Evolutionary conservation across 2,113 vertebrate genomes (phyloP), one percentile per base, ranked within the genome.

Genomic region (Alosa alosa): DNA sequence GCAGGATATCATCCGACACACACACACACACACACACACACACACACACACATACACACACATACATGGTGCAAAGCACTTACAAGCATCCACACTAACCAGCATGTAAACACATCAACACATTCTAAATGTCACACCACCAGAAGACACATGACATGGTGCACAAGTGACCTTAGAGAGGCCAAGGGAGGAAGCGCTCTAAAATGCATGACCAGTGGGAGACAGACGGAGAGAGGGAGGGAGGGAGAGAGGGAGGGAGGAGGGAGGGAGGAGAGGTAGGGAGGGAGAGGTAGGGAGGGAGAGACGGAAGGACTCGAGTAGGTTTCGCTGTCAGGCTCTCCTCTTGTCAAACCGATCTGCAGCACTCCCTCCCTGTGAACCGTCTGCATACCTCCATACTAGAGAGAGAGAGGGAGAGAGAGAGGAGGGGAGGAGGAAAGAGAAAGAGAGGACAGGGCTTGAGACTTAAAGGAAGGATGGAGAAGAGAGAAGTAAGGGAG

Each of bases 191-290:
- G 60, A 55, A 17, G 17, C 17, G 13, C 52, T 55, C 15, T 18
- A 18, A 55, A 55, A 55, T 55, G 52, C 52, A 55, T 55, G 15
- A 55, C 52, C 52, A 25, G 60, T 25, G 60, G 22, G 11, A 25
- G 60, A 64, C 20, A 64, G 20, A 64, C 4, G 64, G 39, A 13
- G 45, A 41, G 60, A 15, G 57, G 31, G 83, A 41, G 50, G 15
- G 31, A 57, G 31, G 8, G 18, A 44, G 55, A 83, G 47, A 17
- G 50, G 82, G 82, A 41, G 85, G 87, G 81, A 45, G 87, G 85
- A 82, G 10, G 81, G 10, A 82, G 86, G 84, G 57, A 52, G 82
- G 83, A 78, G 60, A 86, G 50, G 10, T 31, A 52, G 50, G 55
- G 55, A 60, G 55, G 31, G 31, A 84, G 47, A 52, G 50, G 10